A percentile compares a stretch with the other conserved stretches of the same genome.
phyloP scores from a whole-genome alignment of 2,113 vertebrate species.

The Helogale parvula region DNA sequence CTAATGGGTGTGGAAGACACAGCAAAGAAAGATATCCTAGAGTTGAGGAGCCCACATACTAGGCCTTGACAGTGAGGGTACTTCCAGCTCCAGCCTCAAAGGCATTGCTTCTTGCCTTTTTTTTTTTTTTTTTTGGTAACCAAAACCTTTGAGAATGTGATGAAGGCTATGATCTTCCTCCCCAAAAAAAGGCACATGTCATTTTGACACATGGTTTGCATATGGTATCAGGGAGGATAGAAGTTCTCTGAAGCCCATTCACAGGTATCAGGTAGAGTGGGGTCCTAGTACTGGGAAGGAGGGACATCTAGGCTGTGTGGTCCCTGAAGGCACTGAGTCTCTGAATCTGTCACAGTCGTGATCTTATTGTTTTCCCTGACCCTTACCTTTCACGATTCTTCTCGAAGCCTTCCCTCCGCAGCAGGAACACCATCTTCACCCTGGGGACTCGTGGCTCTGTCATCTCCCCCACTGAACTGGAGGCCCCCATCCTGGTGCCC shows the following conservation, averaged over 20 bases:
- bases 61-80: background rate
- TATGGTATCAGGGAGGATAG: background rate
- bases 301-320: background rate
- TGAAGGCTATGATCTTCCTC: background rate
- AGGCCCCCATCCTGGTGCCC: constrained; percentile 94
- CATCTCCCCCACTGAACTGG: constrained; percentile 90
- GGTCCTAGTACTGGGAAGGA: background rate
- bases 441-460: constrained; percentile 92
- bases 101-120: background rate
- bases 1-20: constrained; percentile 97
- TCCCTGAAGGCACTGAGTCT: background rate
- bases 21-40: constrained; percentile 95
- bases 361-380: constrained; percentile 79
- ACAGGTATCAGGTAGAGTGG: background rate
- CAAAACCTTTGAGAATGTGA: background rate
- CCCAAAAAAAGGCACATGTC: background rate
- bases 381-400: constrained; percentile 90
- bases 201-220: background rate
- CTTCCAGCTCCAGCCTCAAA: background rate
- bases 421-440: constrained; percentile 96
- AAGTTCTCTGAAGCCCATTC: background rate
- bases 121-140: background rate
- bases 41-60: background rate
- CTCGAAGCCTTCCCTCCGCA: constrained; percentile 94
- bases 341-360: background rate